These are phyloP conservation scores for Pseudochirops corinnae DNA, from an alignment of 2,797 vertebrate species.

Conservation along the genomic window DNA sequence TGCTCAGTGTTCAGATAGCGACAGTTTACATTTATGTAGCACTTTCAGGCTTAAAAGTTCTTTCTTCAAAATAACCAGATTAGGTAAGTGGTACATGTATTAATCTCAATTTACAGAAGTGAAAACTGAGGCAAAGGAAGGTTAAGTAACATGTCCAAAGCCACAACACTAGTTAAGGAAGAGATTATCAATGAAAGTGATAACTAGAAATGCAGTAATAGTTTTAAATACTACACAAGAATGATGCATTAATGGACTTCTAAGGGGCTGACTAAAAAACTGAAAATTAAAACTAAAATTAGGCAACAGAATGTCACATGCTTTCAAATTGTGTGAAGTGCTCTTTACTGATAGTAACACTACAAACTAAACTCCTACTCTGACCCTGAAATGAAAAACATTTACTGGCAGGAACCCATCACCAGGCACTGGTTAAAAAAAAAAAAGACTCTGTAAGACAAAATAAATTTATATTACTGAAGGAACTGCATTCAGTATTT, in stretches of 20 bases:
- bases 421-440: conserved; percentile 16
- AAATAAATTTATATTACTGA: conserved; percentile 41
- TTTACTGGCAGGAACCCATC: conserved; percentile 71
- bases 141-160: not conserved
- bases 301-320: conserved; percentile 9
- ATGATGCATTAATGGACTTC: conserved; percentile 1
- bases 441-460: conserved; percentile 51
- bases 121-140: not conserved
- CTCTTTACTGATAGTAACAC: not conserved
- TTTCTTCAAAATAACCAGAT: not conserved
- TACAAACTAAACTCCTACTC: conserved; percentile 72
- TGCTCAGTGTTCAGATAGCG: not conserved
- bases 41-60: not conserved
- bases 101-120: not conserved
- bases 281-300: conserved; percentile 46
- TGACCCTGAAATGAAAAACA: conserved; percentile 73
- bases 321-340: not conserved
- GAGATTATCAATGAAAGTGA: not conserved
- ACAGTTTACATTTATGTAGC: not conserved
- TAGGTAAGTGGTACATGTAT: not conserved
- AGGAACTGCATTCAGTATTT: not conserved
- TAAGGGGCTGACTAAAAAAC: conserved; percentile 52
- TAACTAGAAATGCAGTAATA: not conserved
- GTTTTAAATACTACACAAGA: not conserved
- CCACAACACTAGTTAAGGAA: not conserved